These are phyloP conservation scores for Trogon surrucura DNA, from an alignment of 2,113 vertebrate genomes.

Conservation along the genomic window DNA sequence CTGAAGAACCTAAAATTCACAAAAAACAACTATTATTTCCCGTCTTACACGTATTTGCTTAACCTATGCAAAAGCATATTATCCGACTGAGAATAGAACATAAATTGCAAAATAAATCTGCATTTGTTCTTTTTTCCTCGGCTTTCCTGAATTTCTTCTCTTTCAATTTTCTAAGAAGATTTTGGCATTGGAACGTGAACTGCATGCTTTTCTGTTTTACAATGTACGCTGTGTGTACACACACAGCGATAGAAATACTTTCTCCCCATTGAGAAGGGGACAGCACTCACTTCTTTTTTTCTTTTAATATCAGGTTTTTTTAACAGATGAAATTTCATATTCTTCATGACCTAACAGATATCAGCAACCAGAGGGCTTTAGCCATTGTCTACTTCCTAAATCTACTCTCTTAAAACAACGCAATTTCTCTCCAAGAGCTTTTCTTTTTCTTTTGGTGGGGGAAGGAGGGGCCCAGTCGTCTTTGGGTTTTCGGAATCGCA, in stretches of 20 bases:
- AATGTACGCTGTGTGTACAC: background rate
- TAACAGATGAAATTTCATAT: background rate
- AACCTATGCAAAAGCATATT: background rate
- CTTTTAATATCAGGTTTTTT: too few relatives aligned
- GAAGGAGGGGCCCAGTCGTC: too few relatives aligned
- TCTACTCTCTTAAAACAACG: background rate
- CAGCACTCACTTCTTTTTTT: background rate
- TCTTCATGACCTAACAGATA: background rate
- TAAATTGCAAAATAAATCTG: background rate
- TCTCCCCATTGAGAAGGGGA: background rate
- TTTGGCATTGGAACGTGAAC: background rate
- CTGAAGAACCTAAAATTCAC: background rate
- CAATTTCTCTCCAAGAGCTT: background rate
- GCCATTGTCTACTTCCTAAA: background rate
- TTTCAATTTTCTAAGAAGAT: background rate
- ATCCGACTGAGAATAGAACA: background rate
- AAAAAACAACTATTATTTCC: background rate
- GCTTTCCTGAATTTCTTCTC: background rate
- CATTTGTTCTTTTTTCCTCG: background rate
- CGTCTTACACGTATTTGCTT: background rate
- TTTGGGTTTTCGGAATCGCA: background rate
- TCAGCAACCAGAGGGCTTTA: background rate
- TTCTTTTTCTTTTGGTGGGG: background rate
- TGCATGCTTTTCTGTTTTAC: background rate
- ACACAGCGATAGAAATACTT: background rate